Conservation (phyloP, 2,113 vertebrate genomes). For the Bucco capensis region DNA sequence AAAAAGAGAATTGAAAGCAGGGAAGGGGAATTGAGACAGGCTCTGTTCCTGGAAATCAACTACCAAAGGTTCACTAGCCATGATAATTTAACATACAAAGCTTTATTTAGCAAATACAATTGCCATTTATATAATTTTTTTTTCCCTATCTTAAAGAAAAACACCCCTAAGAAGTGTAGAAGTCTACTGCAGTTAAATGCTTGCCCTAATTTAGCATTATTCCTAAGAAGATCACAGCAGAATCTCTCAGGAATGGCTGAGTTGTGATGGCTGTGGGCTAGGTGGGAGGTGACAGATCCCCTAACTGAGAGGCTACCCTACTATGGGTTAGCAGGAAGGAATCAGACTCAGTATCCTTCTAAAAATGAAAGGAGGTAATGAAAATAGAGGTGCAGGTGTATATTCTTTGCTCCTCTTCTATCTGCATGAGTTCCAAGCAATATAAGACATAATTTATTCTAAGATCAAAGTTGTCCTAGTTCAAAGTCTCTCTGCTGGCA, state of each 20-base stretch:
- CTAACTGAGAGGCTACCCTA: neutral
- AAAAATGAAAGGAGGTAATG: neutral
- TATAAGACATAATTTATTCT: slow-evolving; percentile 34
- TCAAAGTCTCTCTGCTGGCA: slow-evolving; percentile 8
- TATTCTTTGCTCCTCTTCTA: neutral
- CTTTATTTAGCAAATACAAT: neutral
- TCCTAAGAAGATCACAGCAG: neutral
- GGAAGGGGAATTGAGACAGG: neutral
- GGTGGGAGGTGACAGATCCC: neutral
- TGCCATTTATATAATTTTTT: neutral
- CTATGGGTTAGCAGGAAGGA: neutral
- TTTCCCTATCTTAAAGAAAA: neutral
- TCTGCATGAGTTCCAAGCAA: slow-evolving; percentile 31
- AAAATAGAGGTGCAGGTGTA: neutral
- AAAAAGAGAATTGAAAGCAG: slow-evolving; percentile 2
- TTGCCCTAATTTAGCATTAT: neutral
- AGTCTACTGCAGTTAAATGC: neutral
- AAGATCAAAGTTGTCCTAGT: slow-evolving; percentile 58
- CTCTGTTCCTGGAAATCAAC: neutral
- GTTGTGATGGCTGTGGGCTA: neutral
- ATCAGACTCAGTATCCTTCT: neutral
- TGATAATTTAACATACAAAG: neutral
- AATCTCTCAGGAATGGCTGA: neutral
- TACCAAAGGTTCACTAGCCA: neutral
- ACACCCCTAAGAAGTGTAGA: neutral